Conservation (phyloP, 2,888 invertebrate species). For the Chloroclysta siterata region DNA sequence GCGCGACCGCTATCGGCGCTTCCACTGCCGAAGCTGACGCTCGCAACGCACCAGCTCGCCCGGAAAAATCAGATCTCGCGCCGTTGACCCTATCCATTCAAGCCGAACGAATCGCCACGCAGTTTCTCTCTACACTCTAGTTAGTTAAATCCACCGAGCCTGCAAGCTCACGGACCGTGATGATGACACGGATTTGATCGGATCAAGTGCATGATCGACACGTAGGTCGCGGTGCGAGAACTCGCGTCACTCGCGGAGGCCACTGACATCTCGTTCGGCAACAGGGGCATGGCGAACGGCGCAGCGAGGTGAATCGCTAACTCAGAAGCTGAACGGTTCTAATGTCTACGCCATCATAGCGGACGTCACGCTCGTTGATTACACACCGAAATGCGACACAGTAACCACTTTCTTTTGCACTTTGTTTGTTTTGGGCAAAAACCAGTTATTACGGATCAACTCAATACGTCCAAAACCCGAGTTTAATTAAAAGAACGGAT, state of each 20-base stretch:
- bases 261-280: constrained; percentile 60
- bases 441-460: not conserved
- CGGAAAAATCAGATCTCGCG: constrained; percentile 78
- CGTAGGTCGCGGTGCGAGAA: constrained; percentile 39
- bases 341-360: constrained; percentile 65
- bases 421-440: constrained; percentile 59
- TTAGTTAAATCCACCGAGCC: constrained; percentile 60
- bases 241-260: constrained; percentile 42
- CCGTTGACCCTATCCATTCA: constrained; percentile 81
- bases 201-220: constrained; percentile 26
- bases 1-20: constrained; percentile 62
- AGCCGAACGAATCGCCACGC: constrained; percentile 72
- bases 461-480: not conserved
- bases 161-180: constrained; percentile 51
- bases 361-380: constrained; percentile 69
- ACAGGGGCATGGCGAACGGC: constrained; percentile 60
- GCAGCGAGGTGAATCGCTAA: constrained; percentile 73
- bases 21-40: constrained; percentile 65
- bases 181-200: constrained; percentile 42
- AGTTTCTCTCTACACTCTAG: constrained; percentile 79
- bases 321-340: constrained; percentile 67
- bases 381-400: constrained; percentile 51
- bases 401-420: constrained; percentile 79
- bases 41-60: constrained; percentile 50
- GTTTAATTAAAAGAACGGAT: constrained; percentile 35